Conservation (phyloP, 2,888 invertebrate species). For the Melinaea marsaeus region DNA sequence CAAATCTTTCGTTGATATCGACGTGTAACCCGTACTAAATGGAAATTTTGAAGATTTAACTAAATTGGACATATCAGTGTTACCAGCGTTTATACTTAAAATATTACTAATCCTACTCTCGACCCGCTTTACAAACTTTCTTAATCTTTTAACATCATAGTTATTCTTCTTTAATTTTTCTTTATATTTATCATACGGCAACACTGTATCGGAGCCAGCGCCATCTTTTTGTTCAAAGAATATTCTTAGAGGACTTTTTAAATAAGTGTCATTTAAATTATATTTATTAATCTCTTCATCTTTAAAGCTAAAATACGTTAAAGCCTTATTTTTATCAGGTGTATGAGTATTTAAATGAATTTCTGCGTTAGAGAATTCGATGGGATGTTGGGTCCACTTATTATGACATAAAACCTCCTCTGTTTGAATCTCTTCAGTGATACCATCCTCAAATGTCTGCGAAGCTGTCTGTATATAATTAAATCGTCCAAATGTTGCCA, state of each 20-base stretch:
- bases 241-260: constrained; percentile 54
- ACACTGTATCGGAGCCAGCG: constrained; percentile 52
- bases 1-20: constrained; percentile 44
- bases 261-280: constrained; percentile 46
- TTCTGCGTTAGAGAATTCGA: constrained; percentile 58
- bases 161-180: constrained; percentile 52
- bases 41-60: constrained; percentile 48
- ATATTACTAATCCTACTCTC: constrained; percentile 53
- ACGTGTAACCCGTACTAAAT: constrained; percentile 59
- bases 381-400: constrained; percentile 70
- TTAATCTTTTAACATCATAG: constrained; percentile 46
- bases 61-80: constrained; percentile 43
- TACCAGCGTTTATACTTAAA: constrained; percentile 51
- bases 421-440: constrained; percentile 62
- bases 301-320: constrained; percentile 44
- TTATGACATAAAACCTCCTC: constrained; percentile 49
- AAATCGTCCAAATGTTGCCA: constrained; percentile 64
- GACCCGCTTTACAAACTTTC: constrained; percentile 57
- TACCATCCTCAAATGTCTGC: constrained; percentile 69
- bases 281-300: constrained; percentile 33
- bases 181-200: constrained; percentile 56
- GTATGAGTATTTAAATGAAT: constrained; percentile 40
- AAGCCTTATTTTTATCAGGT: constrained; percentile 37
- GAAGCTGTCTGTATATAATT: constrained; percentile 62
- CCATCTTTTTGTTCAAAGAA: constrained; percentile 70